These are phyloP conservation scores for Leptobrachium ailaonicum DNA, from an alignment of 2,113 vertebrate species.

Conservation along the genomic window DNA sequence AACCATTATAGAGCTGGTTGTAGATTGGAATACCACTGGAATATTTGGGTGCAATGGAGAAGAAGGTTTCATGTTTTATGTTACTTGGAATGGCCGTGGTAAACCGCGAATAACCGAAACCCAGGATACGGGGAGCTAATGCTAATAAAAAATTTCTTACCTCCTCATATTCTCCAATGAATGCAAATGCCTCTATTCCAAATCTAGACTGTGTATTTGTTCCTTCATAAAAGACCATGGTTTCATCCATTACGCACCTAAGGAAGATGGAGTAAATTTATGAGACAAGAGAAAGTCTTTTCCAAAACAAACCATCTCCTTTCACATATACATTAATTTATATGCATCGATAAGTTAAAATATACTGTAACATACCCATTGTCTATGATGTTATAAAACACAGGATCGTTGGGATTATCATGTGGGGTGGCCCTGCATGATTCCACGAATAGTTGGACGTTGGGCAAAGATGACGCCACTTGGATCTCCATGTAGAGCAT, in stretches of 20 bases:
- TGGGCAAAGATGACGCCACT: constrained; percentile 57
- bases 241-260: constrained; percentile 63
- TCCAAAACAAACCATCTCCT: too few relatives aligned
- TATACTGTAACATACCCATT: constrained; percentile 58
- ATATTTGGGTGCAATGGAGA: too few relatives aligned
- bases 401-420: constrained; percentile 57
- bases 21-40: too few relatives aligned
- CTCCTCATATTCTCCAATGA: constrained; percentile 66
- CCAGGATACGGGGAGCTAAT: too few relatives aligned
- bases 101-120: too few relatives aligned
- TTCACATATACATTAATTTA: too few relatives aligned
- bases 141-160: constrained; percentile 46
- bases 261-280: background rate
- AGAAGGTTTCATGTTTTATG: too few relatives aligned
- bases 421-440: constrained; percentile 72
- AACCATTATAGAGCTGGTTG: too few relatives aligned
- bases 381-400: constrained; percentile 63
- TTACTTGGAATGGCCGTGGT: too few relatives aligned
- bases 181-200: constrained; percentile 68
- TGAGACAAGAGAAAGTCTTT: too few relatives aligned
- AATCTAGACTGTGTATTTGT: constrained; percentile 55
- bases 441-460: constrained; percentile 65
- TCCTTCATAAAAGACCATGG: constrained; percentile 45
- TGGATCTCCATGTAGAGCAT: constrained; percentile 65
- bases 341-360: too few relatives aligned